A percentile compares a stretch with the other conserved stretches of the same genome.
Evolutionary conservation across 2,888 invertebrate species (phyloP).

Genomic region (Pomacea canaliculata): DNA sequence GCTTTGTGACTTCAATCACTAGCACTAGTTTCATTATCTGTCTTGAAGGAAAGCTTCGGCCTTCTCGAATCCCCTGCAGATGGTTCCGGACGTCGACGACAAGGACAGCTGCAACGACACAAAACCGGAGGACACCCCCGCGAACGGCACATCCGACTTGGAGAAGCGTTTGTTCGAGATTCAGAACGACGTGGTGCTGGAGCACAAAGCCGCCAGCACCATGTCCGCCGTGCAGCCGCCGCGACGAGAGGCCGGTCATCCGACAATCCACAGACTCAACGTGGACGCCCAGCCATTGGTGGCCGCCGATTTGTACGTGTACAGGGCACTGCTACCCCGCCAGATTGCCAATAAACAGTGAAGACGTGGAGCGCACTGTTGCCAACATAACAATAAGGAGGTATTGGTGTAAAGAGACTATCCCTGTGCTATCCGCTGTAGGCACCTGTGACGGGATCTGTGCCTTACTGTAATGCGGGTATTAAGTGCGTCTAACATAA

Average conservation of each 20-base stretch:
- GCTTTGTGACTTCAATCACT: too few species aligned
- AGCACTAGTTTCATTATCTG: too few species aligned
- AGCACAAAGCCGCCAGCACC: constrained; percentile 11
- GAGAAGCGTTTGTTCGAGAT: constrained; percentile 37
- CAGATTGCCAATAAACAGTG: neutral
- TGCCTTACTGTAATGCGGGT: too few species aligned
- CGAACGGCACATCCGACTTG: constrained; percentile 31
- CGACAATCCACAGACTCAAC: constrained; percentile 57
- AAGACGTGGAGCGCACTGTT: neutral
- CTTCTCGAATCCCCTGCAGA: constrained; percentile 51
- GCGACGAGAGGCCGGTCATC: constrained; percentile 41
- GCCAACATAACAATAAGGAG: too few species aligned
- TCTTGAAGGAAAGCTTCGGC: constrained; percentile 50
- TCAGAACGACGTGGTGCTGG: constrained; percentile 26
- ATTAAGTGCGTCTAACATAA: too few species aligned
- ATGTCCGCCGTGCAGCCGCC: constrained; percentile 13
- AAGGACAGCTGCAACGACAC: constrained; percentile 12
- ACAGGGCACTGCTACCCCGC: constrained; percentile 40
- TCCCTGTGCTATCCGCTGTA: too few species aligned
- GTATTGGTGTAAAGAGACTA: too few species aligned
- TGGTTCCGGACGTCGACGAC: constrained; percentile 61
- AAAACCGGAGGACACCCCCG: neutral
- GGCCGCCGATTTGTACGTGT: constrained; percentile 49
- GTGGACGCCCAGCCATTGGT: constrained; percentile 61
- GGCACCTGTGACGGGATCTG: too few species aligned